Conservation (phyloP, 2,888 invertebrate genomes). For the Teleiodes luculella region DNA sequence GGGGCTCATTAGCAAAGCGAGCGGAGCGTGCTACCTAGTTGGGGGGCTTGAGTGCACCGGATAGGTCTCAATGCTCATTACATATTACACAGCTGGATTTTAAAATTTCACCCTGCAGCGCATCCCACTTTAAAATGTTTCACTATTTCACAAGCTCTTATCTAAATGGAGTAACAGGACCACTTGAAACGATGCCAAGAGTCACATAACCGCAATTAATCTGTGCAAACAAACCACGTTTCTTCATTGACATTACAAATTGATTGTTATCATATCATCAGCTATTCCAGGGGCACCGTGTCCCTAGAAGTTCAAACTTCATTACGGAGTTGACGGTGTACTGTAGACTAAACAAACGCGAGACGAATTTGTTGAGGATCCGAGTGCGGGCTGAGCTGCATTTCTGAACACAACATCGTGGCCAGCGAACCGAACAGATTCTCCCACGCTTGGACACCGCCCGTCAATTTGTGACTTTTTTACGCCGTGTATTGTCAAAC, state of each 20-base stretch:
- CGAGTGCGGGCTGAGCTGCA: neutral
- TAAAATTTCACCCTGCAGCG: neutral
- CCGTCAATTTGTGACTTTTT: too few species aligned
- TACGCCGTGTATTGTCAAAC: too few species aligned
- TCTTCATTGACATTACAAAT: neutral
- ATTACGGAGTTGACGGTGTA: neutral
- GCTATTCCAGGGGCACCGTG: neutral
- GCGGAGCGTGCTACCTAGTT: conserved; percentile 39
- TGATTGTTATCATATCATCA: neutral
- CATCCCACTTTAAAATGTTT: neutral
- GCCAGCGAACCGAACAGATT: neutral
- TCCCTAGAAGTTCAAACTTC: neutral
- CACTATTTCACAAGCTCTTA: neutral
- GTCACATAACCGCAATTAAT: neutral
- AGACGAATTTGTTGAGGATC: neutral
- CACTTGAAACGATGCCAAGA: neutral
- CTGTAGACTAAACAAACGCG: conserved; percentile 8
- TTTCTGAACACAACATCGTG: neutral
- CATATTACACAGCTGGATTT: conserved; percentile 3
- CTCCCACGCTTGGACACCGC: neutral
- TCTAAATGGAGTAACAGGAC: neutral
- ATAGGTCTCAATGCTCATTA: conserved; percentile 11
- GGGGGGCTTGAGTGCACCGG: conserved; percentile 8
- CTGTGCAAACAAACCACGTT: neutral
- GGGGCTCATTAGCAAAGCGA: conserved; percentile 48